Evolutionary conservation across 2,113 vertebrate species (phyloP).

Genomic region (Vombatus ursinus): DNA sequence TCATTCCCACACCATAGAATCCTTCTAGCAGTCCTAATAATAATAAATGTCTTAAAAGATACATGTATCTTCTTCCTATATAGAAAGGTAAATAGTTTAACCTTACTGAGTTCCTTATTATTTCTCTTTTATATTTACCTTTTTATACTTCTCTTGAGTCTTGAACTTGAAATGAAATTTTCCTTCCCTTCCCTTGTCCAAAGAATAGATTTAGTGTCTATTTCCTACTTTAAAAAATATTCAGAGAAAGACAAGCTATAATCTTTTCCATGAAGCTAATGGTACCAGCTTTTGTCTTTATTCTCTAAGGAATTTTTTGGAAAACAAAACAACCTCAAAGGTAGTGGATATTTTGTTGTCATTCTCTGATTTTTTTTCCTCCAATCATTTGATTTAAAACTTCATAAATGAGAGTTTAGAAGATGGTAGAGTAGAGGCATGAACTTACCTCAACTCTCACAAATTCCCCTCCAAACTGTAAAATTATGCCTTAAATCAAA

Average conservation of each 20-base stretch:
- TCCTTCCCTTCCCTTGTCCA: no score
- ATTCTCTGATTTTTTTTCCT: neutral
- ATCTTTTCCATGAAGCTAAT: neutral
- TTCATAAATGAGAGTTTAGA: neutral
- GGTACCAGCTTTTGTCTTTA: neutral
- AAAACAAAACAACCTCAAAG: neutral
- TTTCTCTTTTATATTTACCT: no score
- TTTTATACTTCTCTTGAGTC: no score
- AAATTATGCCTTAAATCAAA: neutral
- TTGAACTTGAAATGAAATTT: no score
- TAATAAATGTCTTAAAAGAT: no score
- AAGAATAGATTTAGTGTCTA: neutral
- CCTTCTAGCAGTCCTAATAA: no score
- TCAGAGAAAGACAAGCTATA: neutral
- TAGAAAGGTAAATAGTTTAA: no score
- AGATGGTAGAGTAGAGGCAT: neutral
- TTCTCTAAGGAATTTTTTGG: neutral
- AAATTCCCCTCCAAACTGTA: neutral
- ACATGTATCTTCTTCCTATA: no score
- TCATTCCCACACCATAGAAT: no score
- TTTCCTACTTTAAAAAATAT: neutral
- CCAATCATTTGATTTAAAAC: neutral
- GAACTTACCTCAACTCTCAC: no score
- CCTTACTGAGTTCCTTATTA: no score
- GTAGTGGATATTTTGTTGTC: neutral